A percentile compares a stretch with the other conserved stretches of the same genome.
These are phyloP conservation scores for Artibeus lituratus DNA, from an alignment of 2,797 vertebrate species.

Conservation along the genomic window DNA sequence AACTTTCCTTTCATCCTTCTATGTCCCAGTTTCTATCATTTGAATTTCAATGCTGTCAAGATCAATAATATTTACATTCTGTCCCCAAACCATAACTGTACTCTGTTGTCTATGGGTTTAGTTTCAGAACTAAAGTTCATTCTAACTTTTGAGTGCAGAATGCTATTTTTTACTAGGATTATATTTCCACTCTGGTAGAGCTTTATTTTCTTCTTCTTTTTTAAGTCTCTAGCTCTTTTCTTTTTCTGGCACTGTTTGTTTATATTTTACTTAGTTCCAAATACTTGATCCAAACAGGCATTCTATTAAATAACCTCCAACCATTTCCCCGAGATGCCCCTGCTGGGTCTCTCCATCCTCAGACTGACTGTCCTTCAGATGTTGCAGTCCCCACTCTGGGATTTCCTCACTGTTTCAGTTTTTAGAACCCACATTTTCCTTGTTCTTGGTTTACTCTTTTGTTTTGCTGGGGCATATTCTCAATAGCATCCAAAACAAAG, in stretches of 20 bases:
- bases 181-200: not conserved
- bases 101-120: not conserved
- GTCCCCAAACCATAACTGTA: not conserved
- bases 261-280: not conserved
- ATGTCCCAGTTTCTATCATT: not conserved
- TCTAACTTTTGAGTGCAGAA: not conserved
- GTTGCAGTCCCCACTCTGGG: rapidly evolving
- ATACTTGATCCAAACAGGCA: not conserved
- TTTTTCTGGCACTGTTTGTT: not conserved
- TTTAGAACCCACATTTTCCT: not conserved
- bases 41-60: not conserved
- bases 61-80: not conserved
- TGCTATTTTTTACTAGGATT: not conserved
- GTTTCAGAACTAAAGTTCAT: not conserved
- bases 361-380: not conserved
- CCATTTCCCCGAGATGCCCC: not conserved
- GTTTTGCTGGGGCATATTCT: not conserved
- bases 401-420: not conserved
- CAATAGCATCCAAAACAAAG: not conserved
- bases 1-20: not conserved
- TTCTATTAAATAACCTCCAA: not conserved
- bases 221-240: not conserved
- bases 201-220: not conserved
- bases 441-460: not conserved
- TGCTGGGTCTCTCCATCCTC: too few species aligned